A percentile compares a stretch with the other conserved stretches of the same genome.
Conservation (phyloP, 2,888 invertebrate genomes). For the Eupelmus urozonus region DNA sequence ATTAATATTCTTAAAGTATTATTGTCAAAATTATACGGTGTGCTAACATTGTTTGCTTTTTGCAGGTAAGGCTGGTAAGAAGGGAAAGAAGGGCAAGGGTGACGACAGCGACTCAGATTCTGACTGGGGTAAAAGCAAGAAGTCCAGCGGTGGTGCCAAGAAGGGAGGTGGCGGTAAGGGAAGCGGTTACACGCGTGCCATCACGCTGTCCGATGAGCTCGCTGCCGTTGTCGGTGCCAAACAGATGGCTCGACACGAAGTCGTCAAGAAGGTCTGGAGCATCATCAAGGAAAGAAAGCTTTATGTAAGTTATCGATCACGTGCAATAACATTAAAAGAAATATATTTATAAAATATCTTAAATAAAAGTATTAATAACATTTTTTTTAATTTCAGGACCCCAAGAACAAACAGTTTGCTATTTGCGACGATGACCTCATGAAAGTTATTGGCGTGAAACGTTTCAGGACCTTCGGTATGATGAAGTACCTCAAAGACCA, state of each 20-base stretch:
- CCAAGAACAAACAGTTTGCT: constrained; percentile 96
- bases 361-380: constrained; percentile 5
- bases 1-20: not conserved
- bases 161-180: constrained; percentile 83
- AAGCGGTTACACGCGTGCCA: constrained; percentile 90
- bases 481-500: constrained; percentile 96
- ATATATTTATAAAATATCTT: not conserved
- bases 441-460: constrained; percentile 93
- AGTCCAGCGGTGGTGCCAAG: constrained; percentile 78
- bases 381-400: constrained; percentile 81
- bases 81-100: constrained; percentile 79
- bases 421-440: constrained; percentile 94
- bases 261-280: constrained; percentile 93
- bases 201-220: constrained; percentile 90
- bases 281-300: constrained; percentile 93
- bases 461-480: constrained; percentile 97
- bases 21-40: too few relatives aligned
- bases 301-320: constrained; percentile 79
- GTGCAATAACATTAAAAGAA: constrained; percentile 5
- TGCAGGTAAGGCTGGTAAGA: constrained; percentile 75
- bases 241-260: constrained; percentile 91
- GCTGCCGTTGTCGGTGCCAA: constrained; percentile 91
- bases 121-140: constrained; percentile 81
- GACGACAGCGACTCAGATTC: constrained; percentile 84
- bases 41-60: not conserved